Base-by-base conservation (phyloP, 2,888 invertebrate species). In the Andrena marginata region DNA sequence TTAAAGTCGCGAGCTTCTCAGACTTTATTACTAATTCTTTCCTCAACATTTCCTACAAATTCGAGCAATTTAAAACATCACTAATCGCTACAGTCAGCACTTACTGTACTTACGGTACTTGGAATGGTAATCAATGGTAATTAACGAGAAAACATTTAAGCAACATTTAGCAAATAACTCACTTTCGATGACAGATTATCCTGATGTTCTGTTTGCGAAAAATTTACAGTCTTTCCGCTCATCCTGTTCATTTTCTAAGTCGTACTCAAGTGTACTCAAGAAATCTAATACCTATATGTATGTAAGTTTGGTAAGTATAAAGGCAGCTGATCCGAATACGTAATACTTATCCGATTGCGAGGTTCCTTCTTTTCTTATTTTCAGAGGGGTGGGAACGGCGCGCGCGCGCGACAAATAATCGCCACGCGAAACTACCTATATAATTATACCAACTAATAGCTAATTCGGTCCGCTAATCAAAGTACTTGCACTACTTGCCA, bases 1-100 rank as follows among this genome's bases (percentile, higher is more conserved):
- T 97, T 92, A 98, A 95, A 81, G 97, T 97, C n/a, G 96, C 94
- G 51, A 98, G 93, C 2, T 98, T 98, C 94, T 98, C 97, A 70
- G 97, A 95, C 94, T 98, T 98, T 91, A 97, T 97, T 91, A 97
- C 96, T 33, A 98, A 94, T 93, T 97, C 97, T 77, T 90, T 91
- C 35, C 80, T 89, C 64, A 93, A 73, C 51, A 90, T 88, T 20
- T 76, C 67, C 77, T 89, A 75, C 8, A 29, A 68, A 63, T 59
- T 51, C 6, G 42, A 29, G 49, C 1, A 35, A 26, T 64, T 56
- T 42, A 6, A 26, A 13, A 35, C 13, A 42, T 33, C 1, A 26
- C 6, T 13, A 13, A 16, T 23, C 7, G 1, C 16, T 51, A 13
- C 7, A 54, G 26, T 23, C 1, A 16, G 3, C 13, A 42, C 42